Evolutionary conservation across 2,797 vertebrate genomes (phyloP).

Genomic region (Cynodonichthys magdalenae): DNA sequence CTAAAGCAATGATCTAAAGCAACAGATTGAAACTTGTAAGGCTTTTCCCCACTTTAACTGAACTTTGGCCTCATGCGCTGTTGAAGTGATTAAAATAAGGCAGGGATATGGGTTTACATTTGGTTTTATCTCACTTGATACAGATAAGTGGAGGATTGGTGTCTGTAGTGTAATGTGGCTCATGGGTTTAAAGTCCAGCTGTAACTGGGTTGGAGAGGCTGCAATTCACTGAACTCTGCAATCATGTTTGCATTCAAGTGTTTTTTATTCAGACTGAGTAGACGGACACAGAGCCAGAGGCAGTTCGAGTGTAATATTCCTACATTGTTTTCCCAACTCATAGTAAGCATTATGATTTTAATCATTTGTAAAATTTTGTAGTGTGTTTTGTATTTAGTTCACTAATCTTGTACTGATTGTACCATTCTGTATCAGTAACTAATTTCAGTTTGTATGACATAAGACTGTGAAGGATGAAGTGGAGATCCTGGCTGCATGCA

Average conservation of each 20-base stretch:
- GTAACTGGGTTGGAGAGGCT: conserved; percentile 45
- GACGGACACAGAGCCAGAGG: conserved; percentile 21
- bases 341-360: conserved; percentile 41
- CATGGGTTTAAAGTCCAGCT: conserved; percentile 78
- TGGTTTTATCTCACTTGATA: conserved; percentile 62
- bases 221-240: conserved; percentile 54
- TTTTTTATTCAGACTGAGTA: conserved; percentile 39
- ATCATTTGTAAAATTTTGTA: neutral
- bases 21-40: neutral
- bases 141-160: conserved; percentile 68
- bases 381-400: neutral
- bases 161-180: conserved; percentile 63
- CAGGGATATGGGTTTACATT: conserved; percentile 40
- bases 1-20: neutral
- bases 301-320: conserved; percentile 16
- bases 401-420: neutral
- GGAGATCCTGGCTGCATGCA: conserved; percentile 43
- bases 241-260: conserved; percentile 55
- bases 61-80: conserved; percentile 62
- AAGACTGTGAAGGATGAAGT: conserved; percentile 60
- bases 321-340: conserved; percentile 7
- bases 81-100: conserved; percentile 41
- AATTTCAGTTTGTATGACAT: conserved; percentile 14
- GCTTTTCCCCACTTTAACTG: conserved; percentile 14
- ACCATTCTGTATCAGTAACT: neutral